phyloP scores from a whole-genome alignment of 2,888 invertebrate genomes.

The Sinelater perroti region DNA sequence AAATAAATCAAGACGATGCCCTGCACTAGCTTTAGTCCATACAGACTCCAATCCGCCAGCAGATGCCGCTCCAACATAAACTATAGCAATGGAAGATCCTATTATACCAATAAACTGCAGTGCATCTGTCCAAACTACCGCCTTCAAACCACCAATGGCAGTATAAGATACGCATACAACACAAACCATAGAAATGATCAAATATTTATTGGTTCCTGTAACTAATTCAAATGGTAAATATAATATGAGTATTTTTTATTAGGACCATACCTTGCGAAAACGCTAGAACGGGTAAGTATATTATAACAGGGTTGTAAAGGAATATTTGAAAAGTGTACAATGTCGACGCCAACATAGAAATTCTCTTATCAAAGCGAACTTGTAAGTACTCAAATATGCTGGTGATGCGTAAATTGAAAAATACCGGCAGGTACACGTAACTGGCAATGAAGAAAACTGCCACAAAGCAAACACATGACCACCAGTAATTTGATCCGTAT shows the following conservation, averaged over 20 bases:
- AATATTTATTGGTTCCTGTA: slow-evolving; percentile 69
- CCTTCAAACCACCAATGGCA: slow-evolving; percentile 73
- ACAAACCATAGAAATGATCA: slow-evolving; percentile 73
- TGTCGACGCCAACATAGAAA: slow-evolving; percentile 68
- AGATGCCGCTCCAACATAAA: slow-evolving; percentile 65
- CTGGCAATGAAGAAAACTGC: background rate
- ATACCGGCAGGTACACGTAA: slow-evolving; percentile 67
- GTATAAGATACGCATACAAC: slow-evolving; percentile 80
- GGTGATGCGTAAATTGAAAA: slow-evolving; percentile 73
- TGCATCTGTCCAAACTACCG: slow-evolving; percentile 72
- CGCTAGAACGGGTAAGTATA: slow-evolving; percentile 75
- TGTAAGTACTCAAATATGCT: slow-evolving; percentile 76
- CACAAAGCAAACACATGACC: slow-evolving; percentile 56
- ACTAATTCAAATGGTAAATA: slow-evolving; percentile 62
- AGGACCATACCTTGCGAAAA: slow-evolving; percentile 70
- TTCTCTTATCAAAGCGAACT: slow-evolving; percentile 68
- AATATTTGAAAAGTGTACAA: slow-evolving; percentile 68
- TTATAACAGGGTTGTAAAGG: slow-evolving; percentile 72
- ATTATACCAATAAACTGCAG: slow-evolving; percentile 68
- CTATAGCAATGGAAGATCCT: slow-evolving; percentile 65
- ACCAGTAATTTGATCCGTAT: slow-evolving; percentile 72
- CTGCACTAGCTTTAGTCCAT: slow-evolving; percentile 66
- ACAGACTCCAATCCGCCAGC: slow-evolving; percentile 68
- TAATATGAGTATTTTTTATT: background rate
- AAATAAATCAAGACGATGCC: slow-evolving; percentile 68